Evolutionary conservation across 2,797 vertebrate genomes (phyloP), one percentile per base, ranked within the genome.

Genomic region (Betta splendens): DNA sequence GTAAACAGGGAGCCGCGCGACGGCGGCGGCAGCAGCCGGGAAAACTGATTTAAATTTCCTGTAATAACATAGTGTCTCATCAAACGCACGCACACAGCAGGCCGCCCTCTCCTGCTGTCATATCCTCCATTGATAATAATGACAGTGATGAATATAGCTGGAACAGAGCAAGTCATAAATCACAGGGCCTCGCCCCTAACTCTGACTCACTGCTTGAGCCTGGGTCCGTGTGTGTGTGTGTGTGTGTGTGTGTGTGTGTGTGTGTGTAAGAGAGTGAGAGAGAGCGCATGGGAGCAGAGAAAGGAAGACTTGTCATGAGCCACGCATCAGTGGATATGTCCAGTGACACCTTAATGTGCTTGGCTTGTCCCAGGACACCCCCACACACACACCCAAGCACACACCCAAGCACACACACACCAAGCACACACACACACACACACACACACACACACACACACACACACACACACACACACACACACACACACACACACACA

Each of bases 261-360:
- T 47, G 37, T 49, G 38, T 18, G 15, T 47, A 37, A 49, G 42
- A 43, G 46, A 25, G 58, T 47, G 52, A 38, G 28, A 52, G 43
- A 33, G 55, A 36, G 43, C 16, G 43, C 12, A 36, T 9, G n/a
- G 20, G 32, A n/a, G 28, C 15, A 33, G 38, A 25, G 32, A 42
- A 11, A 57, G 45, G 62, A 50, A 74, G 59, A 59, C 57, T 59
- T 71, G 75, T 78, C 59, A 49, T 49, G 53, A 50, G 72, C 68
- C 61, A 84, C 72, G 84, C 85, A 85, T 85, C 84, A 82, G 62
- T 81, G 84, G 72, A 88, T 80, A 85, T 84, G 85, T 87, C 85
- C 85, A 81, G 75, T 85, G 86, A 87, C 85, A 89, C 89, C 83
- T 87, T 89, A 87, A 88, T 89, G 87, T 87, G 83, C 85, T 86